These are phyloP conservation scores for Oncorhynchus gorbuscha DNA, from an alignment of 2,113 vertebrate species.

Conservation along the genomic window DNA sequence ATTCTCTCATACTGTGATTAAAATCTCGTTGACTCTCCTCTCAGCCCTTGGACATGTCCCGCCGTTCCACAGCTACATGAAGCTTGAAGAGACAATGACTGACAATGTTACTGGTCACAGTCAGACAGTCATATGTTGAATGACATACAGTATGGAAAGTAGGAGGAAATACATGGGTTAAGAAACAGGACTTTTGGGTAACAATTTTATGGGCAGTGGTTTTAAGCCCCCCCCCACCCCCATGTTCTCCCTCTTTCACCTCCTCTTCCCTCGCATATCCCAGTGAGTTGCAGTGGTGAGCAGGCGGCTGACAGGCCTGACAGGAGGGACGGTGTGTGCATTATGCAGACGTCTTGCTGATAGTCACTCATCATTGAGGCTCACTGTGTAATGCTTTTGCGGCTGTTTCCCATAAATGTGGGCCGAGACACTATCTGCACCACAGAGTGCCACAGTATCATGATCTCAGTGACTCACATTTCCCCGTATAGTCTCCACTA, in stretches of 20 bases:
- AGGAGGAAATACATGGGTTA: background rate
- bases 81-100: background rate
- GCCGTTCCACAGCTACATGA: background rate
- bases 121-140: background rate
- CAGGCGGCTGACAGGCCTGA: background rate
- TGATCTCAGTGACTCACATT: constrained; percentile 5
- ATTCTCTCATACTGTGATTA: background rate
- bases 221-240: background rate
- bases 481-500: background rate
- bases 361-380: constrained; percentile 1
- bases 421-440: background rate
- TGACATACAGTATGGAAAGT: background rate
- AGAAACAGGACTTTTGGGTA: background rate
- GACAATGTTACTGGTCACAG: too few species aligned
- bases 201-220: background rate
- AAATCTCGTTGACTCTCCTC: background rate
- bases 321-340: background rate
- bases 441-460: background rate
- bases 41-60: background rate
- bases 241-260: background rate
- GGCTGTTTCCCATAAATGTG: constrained; percentile 1
- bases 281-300: background rate
- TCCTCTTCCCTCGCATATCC: background rate
- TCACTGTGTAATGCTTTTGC: background rate
- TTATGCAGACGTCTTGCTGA: background rate